Evolutionary conservation across 1,140 invertebrate genomes (phyloP).

Genomic region (Mylabris phalerata): DNA sequence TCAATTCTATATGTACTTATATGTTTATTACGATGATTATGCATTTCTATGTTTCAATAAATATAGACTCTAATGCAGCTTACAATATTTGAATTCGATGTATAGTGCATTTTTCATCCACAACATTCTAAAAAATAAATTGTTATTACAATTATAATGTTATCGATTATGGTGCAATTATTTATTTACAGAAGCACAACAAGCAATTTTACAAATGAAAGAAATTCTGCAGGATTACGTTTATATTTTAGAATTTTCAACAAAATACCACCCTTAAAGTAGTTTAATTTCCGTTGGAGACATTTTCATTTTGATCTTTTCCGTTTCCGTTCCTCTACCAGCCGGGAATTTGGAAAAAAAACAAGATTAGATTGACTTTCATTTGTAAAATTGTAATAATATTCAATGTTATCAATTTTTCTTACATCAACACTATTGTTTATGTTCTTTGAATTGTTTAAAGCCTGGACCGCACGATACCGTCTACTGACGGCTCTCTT

Average conservation of each 20-base stretch:
- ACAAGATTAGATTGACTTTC: no score
- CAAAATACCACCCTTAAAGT: no score
- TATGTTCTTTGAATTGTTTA: background rate
- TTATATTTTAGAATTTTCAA: background rate
- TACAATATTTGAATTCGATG: slow-evolving; percentile 3
- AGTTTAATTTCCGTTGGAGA: no score
- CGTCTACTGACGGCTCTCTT: slow-evolving; percentile 10
- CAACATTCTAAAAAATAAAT: background rate
- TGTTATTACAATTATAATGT: background rate
- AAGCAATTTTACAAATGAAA: background rate
- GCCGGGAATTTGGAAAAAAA: no score
- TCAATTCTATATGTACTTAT: no score
- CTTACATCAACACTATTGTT: no score
- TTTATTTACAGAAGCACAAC: slow-evolving; percentile 7
- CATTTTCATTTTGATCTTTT: no score
- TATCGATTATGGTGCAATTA: no score
- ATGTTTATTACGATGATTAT: no score
- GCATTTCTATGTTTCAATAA: no score
- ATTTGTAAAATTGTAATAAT: no score
- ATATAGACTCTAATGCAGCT: background rate
- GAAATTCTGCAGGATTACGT: background rate
- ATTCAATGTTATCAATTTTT: background rate
- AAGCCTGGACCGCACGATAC: slow-evolving; percentile 17
- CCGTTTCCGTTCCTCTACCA: no score
- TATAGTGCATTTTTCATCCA: background rate